phyloP scores from a whole-genome alignment of 1,140 invertebrate genomes.

The Caenorhabditis briggsae region DNA sequence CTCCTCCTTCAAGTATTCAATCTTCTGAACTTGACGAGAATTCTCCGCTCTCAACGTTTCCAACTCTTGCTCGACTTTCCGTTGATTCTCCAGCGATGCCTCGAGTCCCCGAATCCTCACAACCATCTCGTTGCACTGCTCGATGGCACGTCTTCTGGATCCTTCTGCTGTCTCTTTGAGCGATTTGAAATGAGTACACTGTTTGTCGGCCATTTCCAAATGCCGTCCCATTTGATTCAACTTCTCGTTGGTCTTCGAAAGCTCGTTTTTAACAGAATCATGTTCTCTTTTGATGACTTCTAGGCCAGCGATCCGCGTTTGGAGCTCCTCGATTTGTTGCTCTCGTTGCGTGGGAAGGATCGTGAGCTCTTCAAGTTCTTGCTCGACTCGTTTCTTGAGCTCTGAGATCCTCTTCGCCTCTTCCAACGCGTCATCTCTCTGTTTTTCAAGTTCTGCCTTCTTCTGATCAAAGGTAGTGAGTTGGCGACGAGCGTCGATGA shows the following conservation, averaged over 20 bases:
- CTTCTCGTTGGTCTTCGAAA: neutral
- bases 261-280: neutral
- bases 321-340: neutral
- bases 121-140: conserved; percentile 40
- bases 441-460: conserved; percentile 18
- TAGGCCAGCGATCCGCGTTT: neutral
- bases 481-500: conserved; percentile 18
- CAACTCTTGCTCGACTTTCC: conserved; percentile 29
- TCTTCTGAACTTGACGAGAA: conserved; percentile 20
- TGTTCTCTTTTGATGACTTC: conserved; percentile 21
- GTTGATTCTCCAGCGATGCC: conserved; percentile 1
- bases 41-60: conserved; percentile 51
- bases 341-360: neutral
- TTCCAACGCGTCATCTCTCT: conserved; percentile 16
- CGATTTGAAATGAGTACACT: conserved; percentile 2
- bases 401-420: neutral
- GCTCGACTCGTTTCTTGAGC: neutral
- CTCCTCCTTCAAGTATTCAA: conserved; percentile 56
- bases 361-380: neutral
- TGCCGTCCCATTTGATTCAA: neutral
- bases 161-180: conserved; percentile 33
- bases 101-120: neutral
- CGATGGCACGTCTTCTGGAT: conserved; percentile 10
- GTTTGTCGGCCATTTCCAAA: neutral
- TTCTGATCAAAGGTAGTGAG: neutral